A percentile compares a stretch with the other conserved stretches of the same genome.
These are phyloP conservation scores for Caenorhabditis plicata DNA, from an alignment of 2,888 invertebrate genomes.

Conservation along the genomic window DNA sequence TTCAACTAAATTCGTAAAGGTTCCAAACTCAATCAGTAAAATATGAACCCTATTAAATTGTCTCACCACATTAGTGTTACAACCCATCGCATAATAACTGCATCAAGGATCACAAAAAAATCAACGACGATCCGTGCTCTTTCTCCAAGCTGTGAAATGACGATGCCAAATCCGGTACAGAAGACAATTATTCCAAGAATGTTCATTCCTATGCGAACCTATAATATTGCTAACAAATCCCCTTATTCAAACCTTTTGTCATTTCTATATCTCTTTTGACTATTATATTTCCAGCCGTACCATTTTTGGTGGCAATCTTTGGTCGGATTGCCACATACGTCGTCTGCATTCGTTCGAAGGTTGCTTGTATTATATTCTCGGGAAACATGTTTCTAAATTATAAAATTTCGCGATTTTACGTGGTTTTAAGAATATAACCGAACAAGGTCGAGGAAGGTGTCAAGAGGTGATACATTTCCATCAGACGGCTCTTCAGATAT, in stretches of 20 bases:
- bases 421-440: conserved; percentile 71
- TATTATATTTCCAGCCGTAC: conserved; percentile 18
- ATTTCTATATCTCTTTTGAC: conserved; percentile 30
- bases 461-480: conserved; percentile 70
- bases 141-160: conserved; percentile 81
- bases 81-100: conserved; percentile 79
- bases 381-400: conserved; percentile 81
- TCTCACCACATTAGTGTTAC: conserved; percentile 61
- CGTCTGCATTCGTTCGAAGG: conserved; percentile 65
- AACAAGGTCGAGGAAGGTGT: conserved; percentile 85
- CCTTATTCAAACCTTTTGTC: conserved; percentile 69
- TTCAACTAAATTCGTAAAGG: not conserved
- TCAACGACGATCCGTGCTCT: conserved; percentile 71
- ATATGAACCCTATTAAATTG: too few species aligned
- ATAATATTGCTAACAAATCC: conserved; percentile 70
- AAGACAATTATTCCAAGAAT: conserved; percentile 81
- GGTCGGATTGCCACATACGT: conserved; percentile 51
- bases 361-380: conserved; percentile 86
- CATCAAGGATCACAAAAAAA: conserved; percentile 85
- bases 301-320: conserved; percentile 37
- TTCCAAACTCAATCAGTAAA: not conserved
- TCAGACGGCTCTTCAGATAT: conserved; percentile 45
- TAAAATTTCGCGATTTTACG: too few species aligned
- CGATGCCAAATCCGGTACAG: conserved; percentile 85
- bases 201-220: conserved; percentile 16